A percentile compares a stretch with the other conserved stretches of the same genome.
phyloP scores from a whole-genome alignment of 2,888 invertebrate genomes.

The Caenorhabditis panamensis region DNA sequence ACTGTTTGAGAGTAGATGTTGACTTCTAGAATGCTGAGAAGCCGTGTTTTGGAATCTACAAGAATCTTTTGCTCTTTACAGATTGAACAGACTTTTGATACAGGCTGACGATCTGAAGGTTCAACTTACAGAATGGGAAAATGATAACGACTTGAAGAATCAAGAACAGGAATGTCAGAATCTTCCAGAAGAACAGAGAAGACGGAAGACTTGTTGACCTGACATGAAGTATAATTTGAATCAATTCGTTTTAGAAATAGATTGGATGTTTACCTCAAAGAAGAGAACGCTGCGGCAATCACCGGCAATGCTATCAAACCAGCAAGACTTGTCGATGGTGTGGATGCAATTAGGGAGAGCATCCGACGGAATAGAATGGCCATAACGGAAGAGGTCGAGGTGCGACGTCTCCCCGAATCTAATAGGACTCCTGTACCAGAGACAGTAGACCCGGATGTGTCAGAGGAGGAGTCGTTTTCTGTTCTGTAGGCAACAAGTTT shows the following conservation, averaged over 20 bases:
- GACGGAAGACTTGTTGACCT: slow-evolving; percentile 34
- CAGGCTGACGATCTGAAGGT: background rate
- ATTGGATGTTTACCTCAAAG: slow-evolving; percentile 20
- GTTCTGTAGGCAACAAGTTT: slow-evolving; percentile 63
- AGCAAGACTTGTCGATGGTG: slow-evolving; percentile 32
- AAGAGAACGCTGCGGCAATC: slow-evolving; percentile 13
- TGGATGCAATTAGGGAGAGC: slow-evolving; percentile 39
- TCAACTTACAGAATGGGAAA: slow-evolving; percentile 48
- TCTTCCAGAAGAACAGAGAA: slow-evolving; percentile 52
- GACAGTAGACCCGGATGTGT: slow-evolving; percentile 23
- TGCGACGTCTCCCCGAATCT: slow-evolving; percentile 30
- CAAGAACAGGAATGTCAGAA: slow-evolving; percentile 37
- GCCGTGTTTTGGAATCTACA: slow-evolving; percentile 43
- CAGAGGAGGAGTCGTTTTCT: slow-evolving; percentile 19
- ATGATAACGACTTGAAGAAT: slow-evolving; percentile 40
- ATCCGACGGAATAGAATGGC: slow-evolving; percentile 38
- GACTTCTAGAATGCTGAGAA: slow-evolving; percentile 35
- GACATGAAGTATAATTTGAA: background rate
- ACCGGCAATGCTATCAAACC: slow-evolving; percentile 35
- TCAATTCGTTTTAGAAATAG: background rate
- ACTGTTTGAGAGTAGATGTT: slow-evolving; percentile 35
- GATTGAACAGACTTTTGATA: no score
- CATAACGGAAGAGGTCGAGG: slow-evolving; percentile 17
- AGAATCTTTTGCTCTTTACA: no score
- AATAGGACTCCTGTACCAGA: slow-evolving; percentile 43